These are phyloP conservation scores for Tineola bisselliella DNA, from an alignment of 2,888 invertebrate species.

Conservation along the genomic window DNA sequence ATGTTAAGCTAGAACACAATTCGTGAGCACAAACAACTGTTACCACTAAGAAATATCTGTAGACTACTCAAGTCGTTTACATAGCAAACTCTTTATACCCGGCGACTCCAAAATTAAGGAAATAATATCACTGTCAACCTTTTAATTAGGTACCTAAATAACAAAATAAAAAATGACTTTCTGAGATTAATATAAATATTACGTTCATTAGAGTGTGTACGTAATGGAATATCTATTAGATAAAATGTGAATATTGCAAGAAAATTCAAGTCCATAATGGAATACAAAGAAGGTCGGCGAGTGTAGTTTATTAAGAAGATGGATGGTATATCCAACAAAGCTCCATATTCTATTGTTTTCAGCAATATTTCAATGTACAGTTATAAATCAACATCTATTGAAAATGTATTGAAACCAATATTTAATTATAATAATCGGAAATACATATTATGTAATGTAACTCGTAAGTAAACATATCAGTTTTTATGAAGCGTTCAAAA, in stretches of 20 bases:
- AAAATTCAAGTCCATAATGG: slow-evolving; percentile 4
- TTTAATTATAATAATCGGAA: neutral
- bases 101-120: too few species aligned
- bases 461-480: neutral
- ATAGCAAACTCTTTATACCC: too few species aligned
- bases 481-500: neutral
- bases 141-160: too few species aligned
- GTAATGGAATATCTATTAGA: neutral
- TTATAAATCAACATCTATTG: neutral
- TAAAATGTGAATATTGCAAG: slow-evolving; percentile 1
- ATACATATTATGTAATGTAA: neutral
- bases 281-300: neutral
- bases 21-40: too few species aligned
- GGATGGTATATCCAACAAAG: neutral
- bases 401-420: neutral
- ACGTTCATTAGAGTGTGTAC: neutral
- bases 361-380: slow-evolving; percentile 5
- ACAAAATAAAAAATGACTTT: too few species aligned
- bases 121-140: too few species aligned
- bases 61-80: too few species aligned
- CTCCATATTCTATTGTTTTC: neutral
- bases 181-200: neutral
- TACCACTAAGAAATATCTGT: too few species aligned
- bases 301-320: neutral
- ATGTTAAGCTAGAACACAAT: too few species aligned